Percentiles rank a stretch among this genome's conserved stretches.
Conservation (phyloP, 2,888 invertebrate species). For the Aproaerema taeniolella region DNA sequence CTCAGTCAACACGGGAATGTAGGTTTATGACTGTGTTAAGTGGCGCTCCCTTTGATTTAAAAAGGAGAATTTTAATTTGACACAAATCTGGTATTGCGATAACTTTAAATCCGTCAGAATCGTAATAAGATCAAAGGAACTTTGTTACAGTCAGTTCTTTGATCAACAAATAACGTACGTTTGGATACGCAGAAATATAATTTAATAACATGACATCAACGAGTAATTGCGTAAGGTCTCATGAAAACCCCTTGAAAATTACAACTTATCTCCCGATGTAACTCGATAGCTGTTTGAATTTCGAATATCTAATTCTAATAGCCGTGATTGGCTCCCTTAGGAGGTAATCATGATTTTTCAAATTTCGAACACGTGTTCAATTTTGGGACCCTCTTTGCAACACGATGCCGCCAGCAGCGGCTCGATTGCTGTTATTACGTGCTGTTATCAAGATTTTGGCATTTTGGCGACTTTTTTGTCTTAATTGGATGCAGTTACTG, state of each 20-base stretch:
- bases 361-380: conserved; percentile 72
- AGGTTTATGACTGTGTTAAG: conserved; percentile 50
- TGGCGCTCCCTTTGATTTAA: conserved; percentile 30
- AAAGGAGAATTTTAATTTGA: conserved; percentile 19
- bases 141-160: conserved; percentile 24
- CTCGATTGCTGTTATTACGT: conserved; percentile 30
- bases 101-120: conserved; percentile 22
- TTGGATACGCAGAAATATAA: conserved; percentile 11
- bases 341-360: conserved; percentile 73
- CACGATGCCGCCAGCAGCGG: conserved; percentile 45
- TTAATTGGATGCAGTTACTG: conserved; percentile 8
- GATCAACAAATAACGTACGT: conserved; percentile 22
- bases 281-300: conserved; percentile 65
- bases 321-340: conserved; percentile 72
- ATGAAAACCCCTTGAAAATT: conserved; percentile 33
- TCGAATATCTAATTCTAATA: conserved; percentile 74
- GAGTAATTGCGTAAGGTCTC: conserved; percentile 28
- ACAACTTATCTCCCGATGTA: conserved; percentile 59
- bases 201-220: conserved; percentile 15
- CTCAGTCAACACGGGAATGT: conserved; percentile 35
- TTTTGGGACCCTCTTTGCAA: conserved; percentile 62
- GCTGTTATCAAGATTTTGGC: conserved; percentile 24
- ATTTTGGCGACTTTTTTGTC: conserved; percentile 24
- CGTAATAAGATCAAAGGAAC: conserved; percentile 16
- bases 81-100: conserved; percentile 20